Conservation (phyloP, 2,888 invertebrate genomes). For the Aphodius granarius region DNA sequence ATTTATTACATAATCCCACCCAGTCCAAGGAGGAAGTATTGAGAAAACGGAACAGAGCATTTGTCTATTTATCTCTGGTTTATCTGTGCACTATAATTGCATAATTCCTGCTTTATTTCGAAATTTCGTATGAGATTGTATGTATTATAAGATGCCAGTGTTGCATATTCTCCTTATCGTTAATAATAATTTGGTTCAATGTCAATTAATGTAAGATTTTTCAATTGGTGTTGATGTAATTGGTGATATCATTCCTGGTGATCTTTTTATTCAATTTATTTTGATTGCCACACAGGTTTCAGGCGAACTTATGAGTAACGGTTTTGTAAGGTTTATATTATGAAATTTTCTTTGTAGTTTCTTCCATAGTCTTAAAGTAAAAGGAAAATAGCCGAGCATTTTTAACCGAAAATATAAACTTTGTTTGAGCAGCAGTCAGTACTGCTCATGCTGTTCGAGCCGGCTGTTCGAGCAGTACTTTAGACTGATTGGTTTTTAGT, state of each 20-base stretch:
- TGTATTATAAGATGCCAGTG: background rate
- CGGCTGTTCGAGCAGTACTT: too few relatives aligned
- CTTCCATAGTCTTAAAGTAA: too few relatives aligned
- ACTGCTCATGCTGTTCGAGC: too few relatives aligned
- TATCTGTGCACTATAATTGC: background rate
- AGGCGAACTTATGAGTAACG: too few relatives aligned
- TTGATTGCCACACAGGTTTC: background rate
- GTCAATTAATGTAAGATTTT: background rate
- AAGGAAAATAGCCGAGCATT: too few relatives aligned
- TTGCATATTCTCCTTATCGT: background rate
- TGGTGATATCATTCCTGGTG: background rate
- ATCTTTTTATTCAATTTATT: background rate
- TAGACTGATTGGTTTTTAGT: too few relatives aligned
- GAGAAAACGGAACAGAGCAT: background rate
- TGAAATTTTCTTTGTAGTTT: too few relatives aligned
- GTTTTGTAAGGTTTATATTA: too few relatives aligned
- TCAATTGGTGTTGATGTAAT: background rate
- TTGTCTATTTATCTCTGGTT: too few relatives aligned
- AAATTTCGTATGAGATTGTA: background rate
- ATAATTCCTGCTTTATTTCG: background rate
- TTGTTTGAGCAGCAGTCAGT: too few relatives aligned
- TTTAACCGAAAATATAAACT: too few relatives aligned
- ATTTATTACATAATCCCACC: background rate
- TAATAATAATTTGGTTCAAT: background rate
- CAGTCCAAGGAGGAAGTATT: background rate